Conservation (phyloP, 2,888 invertebrate species). For the Chalcis sispes region DNA sequence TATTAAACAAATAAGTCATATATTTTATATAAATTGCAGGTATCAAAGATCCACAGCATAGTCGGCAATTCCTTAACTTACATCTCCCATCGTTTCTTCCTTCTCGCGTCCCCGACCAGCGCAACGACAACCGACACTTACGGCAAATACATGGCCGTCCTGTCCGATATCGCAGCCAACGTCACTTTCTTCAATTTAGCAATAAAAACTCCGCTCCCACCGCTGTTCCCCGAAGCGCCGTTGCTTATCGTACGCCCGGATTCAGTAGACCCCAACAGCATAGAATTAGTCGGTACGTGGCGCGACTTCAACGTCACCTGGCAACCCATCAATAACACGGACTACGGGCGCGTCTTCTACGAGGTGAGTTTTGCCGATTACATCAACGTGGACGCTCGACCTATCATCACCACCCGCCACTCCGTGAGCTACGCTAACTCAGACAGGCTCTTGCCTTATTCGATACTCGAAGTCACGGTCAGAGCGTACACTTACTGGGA, state of each 20-base stretch:
- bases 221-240: constrained; percentile 1
- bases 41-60: constrained; percentile 37
- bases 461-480: constrained; percentile 84
- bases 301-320: constrained; percentile 90
- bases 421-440: constrained; percentile 74
- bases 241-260: constrained; percentile 83
- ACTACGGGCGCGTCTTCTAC: constrained; percentile 89
- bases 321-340: constrained; percentile 85
- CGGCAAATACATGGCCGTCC: constrained; percentile 32
- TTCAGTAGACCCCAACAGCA: constrained; percentile 81
- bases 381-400: constrained; percentile 79
- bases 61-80: constrained; percentile 38
- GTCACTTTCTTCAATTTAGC: not conserved
- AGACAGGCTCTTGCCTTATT: constrained; percentile 82
- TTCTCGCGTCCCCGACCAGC: constrained; percentile 9
- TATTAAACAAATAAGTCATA: not conserved
- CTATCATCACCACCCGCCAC: constrained; percentile 71
- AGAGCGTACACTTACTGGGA: constrained; percentile 92
- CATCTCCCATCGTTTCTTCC: constrained; percentile 43
- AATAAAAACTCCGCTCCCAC: constrained; percentile 13
- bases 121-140: constrained; percentile 24
- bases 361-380: constrained; percentile 84
- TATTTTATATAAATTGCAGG: constrained; percentile 19
- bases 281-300: constrained; percentile 86
- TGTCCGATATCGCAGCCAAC: not conserved